A percentile compares a stretch with the other conserved stretches of the same genome.
Evolutionary conservation across 2,113 vertebrate species (phyloP).

Genomic region (Grammomys dolichurus): DNA sequence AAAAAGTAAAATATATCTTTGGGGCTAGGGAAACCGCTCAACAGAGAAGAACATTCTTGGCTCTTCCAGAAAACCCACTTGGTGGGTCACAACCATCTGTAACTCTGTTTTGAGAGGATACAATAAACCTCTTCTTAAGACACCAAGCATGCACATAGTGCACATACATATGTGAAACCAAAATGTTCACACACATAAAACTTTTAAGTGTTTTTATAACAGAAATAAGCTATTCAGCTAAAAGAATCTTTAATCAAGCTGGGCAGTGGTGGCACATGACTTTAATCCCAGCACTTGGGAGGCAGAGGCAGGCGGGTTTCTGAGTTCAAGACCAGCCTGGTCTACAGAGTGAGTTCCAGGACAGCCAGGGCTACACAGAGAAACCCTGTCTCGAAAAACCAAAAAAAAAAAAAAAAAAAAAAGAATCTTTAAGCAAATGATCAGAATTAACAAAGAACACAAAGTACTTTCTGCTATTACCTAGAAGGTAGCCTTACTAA

Average conservation of each 20-base stretch:
- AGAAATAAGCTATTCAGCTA: background rate
- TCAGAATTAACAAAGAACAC: conserved; percentile 5
- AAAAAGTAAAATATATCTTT: background rate
- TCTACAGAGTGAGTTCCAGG: no score
- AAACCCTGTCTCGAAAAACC: no score
- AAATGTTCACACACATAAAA: background rate
- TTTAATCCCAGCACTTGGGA: no score
- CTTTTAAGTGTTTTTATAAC: background rate
- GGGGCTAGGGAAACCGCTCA: background rate
- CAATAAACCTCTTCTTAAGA: background rate
- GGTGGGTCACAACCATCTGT: background rate
- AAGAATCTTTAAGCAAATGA: conserved; percentile 26
- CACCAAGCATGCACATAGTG: background rate
- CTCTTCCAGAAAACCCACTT: background rate
- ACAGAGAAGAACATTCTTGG: background rate
- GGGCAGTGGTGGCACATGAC: no score
- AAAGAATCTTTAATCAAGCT: no score
- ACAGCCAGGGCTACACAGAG: no score
- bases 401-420: background rate
- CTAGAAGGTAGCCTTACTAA: conserved; percentile 6
- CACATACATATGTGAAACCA: background rate
- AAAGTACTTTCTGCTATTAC: background rate
- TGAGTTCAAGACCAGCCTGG: no score
- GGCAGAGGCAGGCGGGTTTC: no score
- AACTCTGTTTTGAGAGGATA: background rate